These are phyloP conservation scores for Anisognathus igniventris DNA, from an alignment of 2,797 vertebrate genomes.

Conservation along the genomic window DNA sequence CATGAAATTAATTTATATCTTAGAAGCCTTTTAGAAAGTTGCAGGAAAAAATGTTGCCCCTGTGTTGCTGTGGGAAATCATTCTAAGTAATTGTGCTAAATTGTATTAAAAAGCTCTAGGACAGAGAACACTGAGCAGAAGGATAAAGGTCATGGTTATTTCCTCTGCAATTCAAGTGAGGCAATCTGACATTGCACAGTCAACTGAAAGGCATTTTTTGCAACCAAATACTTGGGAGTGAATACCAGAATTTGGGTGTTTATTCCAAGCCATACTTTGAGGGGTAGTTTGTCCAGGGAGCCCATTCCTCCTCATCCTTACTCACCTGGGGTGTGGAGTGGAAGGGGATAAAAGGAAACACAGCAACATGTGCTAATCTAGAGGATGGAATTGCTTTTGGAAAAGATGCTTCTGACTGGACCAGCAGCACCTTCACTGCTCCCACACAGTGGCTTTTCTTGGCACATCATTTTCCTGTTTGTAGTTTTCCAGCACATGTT, in stretches of 20 bases:
- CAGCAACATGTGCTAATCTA: background rate
- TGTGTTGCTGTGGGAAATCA: background rate
- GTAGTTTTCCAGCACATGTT: background rate
- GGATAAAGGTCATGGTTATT: conserved; percentile 30
- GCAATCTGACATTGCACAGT: conserved; percentile 11
- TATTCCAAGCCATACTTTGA: background rate
- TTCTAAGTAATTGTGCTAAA: conserved; percentile 42
- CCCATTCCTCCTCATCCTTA: background rate
- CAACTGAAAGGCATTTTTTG: conserved; percentile 24
- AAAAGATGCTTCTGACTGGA: background rate
- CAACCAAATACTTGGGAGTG: background rate
- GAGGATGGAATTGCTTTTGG: background rate
- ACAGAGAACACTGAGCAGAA: background rate
- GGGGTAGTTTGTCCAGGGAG: background rate
- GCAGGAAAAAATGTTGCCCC: background rate
- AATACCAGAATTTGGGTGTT: background rate
- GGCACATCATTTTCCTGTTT: accelerated
- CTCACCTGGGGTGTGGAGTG: background rate
- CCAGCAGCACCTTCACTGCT: background rate
- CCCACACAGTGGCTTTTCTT: background rate
- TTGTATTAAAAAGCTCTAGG: conserved; percentile 9
- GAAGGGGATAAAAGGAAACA: background rate
- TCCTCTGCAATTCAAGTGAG: background rate
- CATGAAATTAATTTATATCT: conserved; percentile 39
- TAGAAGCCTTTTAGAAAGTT: conserved; percentile 10